Conservation (phyloP, 1,140 invertebrate species). For the Dendroctonus valens region DNA sequence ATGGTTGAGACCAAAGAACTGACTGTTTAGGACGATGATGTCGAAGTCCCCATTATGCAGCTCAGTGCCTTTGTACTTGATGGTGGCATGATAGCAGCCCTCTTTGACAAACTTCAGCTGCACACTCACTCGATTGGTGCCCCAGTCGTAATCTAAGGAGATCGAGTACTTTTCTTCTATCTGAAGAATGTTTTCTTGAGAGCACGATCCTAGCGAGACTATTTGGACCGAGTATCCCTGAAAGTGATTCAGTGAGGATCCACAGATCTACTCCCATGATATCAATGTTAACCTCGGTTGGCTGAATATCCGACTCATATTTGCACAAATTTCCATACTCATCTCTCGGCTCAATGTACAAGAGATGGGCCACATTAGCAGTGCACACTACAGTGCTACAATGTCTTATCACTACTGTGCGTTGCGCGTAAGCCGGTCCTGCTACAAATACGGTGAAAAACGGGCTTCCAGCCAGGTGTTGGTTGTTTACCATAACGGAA, state of each 20-base stretch:
- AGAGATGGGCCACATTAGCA: slow-evolving; percentile 69
- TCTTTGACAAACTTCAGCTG: slow-evolving; percentile 67
- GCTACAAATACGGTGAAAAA: slow-evolving; percentile 59
- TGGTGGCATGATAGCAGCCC: slow-evolving; percentile 79
- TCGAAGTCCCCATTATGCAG: slow-evolving; percentile 90
- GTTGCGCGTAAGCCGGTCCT: slow-evolving; percentile 78
- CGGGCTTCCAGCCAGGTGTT: slow-evolving; percentile 61
- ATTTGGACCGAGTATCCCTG: slow-evolving; percentile 61
- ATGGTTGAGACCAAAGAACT: slow-evolving; percentile 45
- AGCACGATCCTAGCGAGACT: slow-evolving; percentile 52
- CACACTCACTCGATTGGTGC: slow-evolving; percentile 63
- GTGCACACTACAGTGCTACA: slow-evolving; percentile 85
- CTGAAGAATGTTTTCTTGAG: slow-evolving; percentile 45
- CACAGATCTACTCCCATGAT: not conserved
- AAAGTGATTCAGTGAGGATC: slow-evolving; percentile 16
- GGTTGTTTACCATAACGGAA: slow-evolving; percentile 74
- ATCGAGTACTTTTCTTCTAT: slow-evolving; percentile 59
- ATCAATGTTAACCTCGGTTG: slow-evolving; percentile 57
- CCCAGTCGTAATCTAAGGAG: slow-evolving; percentile 63
- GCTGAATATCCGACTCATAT: slow-evolving; percentile 63
- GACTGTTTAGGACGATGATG: slow-evolving; percentile 86
- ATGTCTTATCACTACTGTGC: slow-evolving; percentile 82
- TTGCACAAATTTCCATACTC: slow-evolving; percentile 83
- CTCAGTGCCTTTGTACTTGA: slow-evolving; percentile 73
- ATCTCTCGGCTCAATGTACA: slow-evolving; percentile 86